phyloP scores from a whole-genome alignment of 53 echinoderm and acorn worm species.

The Astropecten irregularis region DNA sequence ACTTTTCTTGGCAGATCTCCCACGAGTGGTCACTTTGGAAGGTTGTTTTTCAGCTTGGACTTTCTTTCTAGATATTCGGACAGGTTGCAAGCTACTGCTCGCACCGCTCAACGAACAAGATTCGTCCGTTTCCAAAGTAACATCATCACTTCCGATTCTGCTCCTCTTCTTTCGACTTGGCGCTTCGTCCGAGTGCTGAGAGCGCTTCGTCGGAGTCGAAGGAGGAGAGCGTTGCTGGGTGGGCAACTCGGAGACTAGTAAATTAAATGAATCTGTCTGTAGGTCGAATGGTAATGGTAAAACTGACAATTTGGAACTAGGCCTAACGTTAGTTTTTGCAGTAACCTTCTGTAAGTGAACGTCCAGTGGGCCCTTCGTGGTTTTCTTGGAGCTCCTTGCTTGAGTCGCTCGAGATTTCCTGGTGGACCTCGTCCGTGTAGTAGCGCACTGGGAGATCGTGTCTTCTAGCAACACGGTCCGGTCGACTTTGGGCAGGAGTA shows the following conservation, averaged over 20 bases:
- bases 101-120: not conserved
- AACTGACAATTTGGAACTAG: no score
- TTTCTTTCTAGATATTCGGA: not conserved
- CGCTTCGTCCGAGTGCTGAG: conserved; percentile 22
- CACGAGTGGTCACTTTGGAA: not conserved
- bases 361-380: conserved; percentile 34
- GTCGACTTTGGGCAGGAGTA: not conserved
- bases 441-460: not conserved
- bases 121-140: not conserved
- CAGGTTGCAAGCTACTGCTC: not conserved
- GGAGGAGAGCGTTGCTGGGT: conserved; percentile 30
- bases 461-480: conserved; percentile 15
- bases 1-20: conserved; percentile 57
- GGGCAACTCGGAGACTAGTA: no score
- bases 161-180: conserved; percentile 57
- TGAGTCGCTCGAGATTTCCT: not conserved
- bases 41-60: not conserved
- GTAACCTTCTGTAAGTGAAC: not conserved
- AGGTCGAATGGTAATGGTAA: no score
- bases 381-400: not conserved
- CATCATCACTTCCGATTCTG: conserved; percentile 11
- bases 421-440: not conserved
- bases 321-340: no score
- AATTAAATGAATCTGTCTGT: no score
- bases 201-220: conserved; percentile 63